Evolutionary conservation across 2,888 invertebrate genomes (phyloP).

Genomic region (Agrochola macilenta): DNA sequence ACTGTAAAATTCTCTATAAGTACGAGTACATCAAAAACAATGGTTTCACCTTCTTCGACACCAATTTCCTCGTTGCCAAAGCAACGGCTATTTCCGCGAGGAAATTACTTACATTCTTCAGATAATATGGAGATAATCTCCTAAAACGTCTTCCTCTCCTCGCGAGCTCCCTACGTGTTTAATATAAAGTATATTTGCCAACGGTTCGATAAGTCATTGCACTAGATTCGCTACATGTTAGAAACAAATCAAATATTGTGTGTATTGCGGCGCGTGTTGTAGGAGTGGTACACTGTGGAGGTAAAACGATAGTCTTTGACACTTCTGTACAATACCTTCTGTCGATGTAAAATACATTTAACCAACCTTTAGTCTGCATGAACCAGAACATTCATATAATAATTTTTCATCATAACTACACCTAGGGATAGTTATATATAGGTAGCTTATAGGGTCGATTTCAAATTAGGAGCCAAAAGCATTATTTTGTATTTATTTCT

Average conservation of each 20-base stretch:
- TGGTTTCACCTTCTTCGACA: constrained; percentile 50
- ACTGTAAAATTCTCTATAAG: neutral
- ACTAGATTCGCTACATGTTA: constrained; percentile 5
- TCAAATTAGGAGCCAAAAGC: no score
- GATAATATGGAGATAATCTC: constrained; percentile 53
- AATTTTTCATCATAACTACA: neutral
- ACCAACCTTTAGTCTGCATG: neutral
- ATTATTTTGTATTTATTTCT: no score
- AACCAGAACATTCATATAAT: neutral
- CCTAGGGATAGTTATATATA: neutral
- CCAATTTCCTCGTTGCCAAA: constrained; percentile 43
- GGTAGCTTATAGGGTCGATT: no score
- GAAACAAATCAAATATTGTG: constrained; percentile 27
- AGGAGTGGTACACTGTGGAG: neutral
- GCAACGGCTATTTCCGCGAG: constrained; percentile 49
- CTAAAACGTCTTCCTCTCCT: constrained; percentile 21
- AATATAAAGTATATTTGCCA: constrained; percentile 5
- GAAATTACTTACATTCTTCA: constrained; percentile 56
- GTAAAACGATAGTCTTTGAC: neutral
- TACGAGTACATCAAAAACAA: constrained; percentile 33
- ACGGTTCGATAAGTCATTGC: constrained; percentile 22
- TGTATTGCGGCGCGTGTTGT: neutral
- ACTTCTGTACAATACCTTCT: neutral
- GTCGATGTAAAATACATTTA: neutral
- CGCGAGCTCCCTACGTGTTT: constrained; percentile 1